A percentile compares a stretch with the other conserved stretches of the same genome.
Conservation (phyloP, 1,140 invertebrate species). For the Helicoverpa zea region DNA sequence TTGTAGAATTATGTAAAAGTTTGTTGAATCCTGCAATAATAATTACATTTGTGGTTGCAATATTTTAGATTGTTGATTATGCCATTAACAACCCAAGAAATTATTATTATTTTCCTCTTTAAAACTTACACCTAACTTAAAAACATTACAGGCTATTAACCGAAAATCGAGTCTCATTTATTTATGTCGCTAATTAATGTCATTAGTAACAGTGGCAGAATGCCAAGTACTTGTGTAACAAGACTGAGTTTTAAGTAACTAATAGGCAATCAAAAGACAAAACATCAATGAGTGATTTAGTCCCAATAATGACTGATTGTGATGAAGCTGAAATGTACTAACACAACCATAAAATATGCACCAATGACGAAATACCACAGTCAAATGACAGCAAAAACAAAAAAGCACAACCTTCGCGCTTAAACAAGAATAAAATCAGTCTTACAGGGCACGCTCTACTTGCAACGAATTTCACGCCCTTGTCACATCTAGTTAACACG, state of each 20-base stretch:
- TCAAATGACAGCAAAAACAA: neutral
- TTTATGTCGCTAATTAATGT: conserved; percentile 13
- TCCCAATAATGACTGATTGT: no score
- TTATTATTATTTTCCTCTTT: neutral
- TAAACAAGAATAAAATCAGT: conserved; percentile 23
- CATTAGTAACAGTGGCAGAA: conserved; percentile 18
- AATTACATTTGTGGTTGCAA: no score
- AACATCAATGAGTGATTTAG: no score
- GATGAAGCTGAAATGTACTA: no score
- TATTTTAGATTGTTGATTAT: no score
- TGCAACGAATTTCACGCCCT: conserved; percentile 48
- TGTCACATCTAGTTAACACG: conserved; percentile 52
- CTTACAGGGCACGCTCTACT: conserved; percentile 49
- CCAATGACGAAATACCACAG: neutral
- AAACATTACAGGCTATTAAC: conserved; percentile 1
- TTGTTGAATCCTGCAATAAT: no score
- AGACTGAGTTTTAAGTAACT: neutral
- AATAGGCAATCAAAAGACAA: neutral
- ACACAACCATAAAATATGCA: no score
- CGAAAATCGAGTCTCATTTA: conserved; percentile 33
- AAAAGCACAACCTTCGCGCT: neutral
- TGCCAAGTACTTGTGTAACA: conserved; percentile 22
- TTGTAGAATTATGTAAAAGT: no score
- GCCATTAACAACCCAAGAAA: neutral
- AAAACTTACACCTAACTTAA: neutral